A percentile compares a stretch with the other conserved stretches of the same genome.
Conservation (phyloP, 2,113 vertebrate genomes). For the Caracal caracal region DNA sequence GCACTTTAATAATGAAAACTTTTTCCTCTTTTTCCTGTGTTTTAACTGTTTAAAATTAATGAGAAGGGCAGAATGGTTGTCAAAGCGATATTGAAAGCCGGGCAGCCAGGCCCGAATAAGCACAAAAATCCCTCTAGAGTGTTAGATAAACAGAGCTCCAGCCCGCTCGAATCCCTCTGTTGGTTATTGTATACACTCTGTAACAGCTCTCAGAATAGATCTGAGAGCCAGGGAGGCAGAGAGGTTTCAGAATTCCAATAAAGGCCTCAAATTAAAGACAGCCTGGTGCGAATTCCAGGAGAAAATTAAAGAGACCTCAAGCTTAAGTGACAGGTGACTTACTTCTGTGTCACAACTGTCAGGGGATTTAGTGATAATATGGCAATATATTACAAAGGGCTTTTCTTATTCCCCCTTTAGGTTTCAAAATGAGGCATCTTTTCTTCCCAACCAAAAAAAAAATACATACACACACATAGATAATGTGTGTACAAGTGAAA, state of each 20-base stretch:
- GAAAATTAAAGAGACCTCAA: slow-evolving; percentile 99
- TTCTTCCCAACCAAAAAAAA: slow-evolving; percentile 80
- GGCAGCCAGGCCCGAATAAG: slow-evolving; percentile 91
- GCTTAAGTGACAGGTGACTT: slow-evolving; percentile 93
- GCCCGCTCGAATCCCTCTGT: slow-evolving; percentile 90
- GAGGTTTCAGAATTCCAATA: slow-evolving; percentile 93
- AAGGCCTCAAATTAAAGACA: slow-evolving; percentile 94
- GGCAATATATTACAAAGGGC: slow-evolving; percentile 93
- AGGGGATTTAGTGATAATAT: slow-evolving; percentile 93
- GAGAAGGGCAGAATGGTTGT: slow-evolving; percentile 95
- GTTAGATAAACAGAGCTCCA: slow-evolving; percentile 98
- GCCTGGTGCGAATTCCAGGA: slow-evolving; percentile 95
- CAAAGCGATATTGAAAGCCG: slow-evolving; percentile 95
- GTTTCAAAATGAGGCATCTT: slow-evolving; percentile 89
- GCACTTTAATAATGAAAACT: slow-evolving; percentile 99
- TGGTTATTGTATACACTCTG: slow-evolving; percentile 99
- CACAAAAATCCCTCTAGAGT: slow-evolving; percentile 98
- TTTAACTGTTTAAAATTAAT: slow-evolving; percentile 97
- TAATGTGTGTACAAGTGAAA: slow-evolving; percentile 50
- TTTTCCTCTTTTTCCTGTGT: slow-evolving; percentile 90
- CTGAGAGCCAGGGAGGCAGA: slow-evolving; percentile 90
- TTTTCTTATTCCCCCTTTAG: slow-evolving; percentile 89
- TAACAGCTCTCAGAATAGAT: slow-evolving; percentile 97
- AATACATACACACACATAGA: slow-evolving; percentile 47
- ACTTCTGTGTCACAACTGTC: slow-evolving; percentile 92